Base-by-base conservation (phyloP, 2,888 invertebrate species). In the Amiota minor region DNA sequence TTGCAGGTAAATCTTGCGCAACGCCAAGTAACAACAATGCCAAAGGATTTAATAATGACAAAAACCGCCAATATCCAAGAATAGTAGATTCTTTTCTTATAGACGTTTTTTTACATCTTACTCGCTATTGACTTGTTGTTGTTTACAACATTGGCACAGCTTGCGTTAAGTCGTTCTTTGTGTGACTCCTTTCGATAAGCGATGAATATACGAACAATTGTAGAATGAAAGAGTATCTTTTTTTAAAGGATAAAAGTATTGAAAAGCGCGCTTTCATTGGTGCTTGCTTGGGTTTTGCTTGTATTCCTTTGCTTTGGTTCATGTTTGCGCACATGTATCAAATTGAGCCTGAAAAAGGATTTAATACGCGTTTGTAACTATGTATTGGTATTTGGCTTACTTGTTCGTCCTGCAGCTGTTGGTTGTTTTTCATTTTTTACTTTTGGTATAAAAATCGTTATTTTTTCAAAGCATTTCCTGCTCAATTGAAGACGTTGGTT, bases 321-420 rank as follows among this genome's bases (percentile, higher is more conserved):
- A 4, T 71, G 72, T 74, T 71, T 72, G 71, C 72, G 70, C 72
- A 68, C 45, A 74, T 75, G 77, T 75, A 84, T 79, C 83, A 88
- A 88, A 89, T 88, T 88, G 88, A 89, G 88, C 88, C 87, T 87
- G 87, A 89, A 89, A 85, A 88, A 86, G 88, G 87, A 88, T 88
- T 88, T 85, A 86, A 86, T 86, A 80, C 82, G 77, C 81, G 78
- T 80, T 84, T 82, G 84, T 78, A 79, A 79, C 79, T 77, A 79
- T 79, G 35, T 35, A 72, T 75, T 75, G 78, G 83, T 79, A 77
- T 81, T 81, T 79, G 77, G 78, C n/a, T n/a, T 75, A 46, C 67
- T 35, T 20, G 16, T 20, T 16, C 20, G 16, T 11, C 45, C 18
- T 56, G 75, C 78, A 73, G 82, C 76, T 77, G 77, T 73, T 56